Evolutionary conservation across 1,140 invertebrate genomes (phyloP).

Genomic region (Drosophila tani): DNA sequence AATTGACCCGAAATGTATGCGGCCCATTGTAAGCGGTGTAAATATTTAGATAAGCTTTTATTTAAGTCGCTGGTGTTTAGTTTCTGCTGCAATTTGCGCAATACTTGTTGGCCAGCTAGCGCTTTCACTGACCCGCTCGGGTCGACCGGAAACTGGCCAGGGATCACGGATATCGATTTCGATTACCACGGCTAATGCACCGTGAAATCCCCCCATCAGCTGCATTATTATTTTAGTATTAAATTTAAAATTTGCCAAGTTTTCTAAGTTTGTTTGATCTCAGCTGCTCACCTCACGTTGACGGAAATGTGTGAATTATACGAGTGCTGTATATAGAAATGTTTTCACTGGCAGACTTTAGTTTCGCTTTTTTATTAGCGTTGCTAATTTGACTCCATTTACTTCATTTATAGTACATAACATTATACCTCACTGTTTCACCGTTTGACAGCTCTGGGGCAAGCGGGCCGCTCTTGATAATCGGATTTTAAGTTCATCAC

Average conservation of each 20-base stretch:
- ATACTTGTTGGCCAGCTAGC: conserved; percentile 38
- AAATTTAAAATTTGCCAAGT: conserved; percentile 11
- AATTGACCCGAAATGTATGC: conserved; percentile 60
- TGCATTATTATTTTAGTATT: conserved; percentile 16
- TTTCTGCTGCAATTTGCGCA: conserved; percentile 62
- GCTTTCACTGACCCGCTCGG: conserved; percentile 59
- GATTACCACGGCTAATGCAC: conserved; percentile 47
- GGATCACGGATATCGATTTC: conserved; percentile 16
- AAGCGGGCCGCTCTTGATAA: conserved; percentile 51
- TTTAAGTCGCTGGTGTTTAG: conserved; percentile 18
- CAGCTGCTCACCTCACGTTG: conserved; percentile 56
- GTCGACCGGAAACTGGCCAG: conserved; percentile 18
- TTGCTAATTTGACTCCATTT: conserved; percentile 23
- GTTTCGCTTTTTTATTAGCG: conserved; percentile 56
- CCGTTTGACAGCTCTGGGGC: conserved; percentile 1
- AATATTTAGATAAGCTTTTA: conserved; percentile 61
- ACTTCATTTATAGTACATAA: conserved; percentile 8
- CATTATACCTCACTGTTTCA: background rate
- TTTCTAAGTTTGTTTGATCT: conserved; percentile 56
- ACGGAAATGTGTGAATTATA: conserved; percentile 76
- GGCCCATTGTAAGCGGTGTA: conserved; percentile 39
- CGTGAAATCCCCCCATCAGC: background rate
- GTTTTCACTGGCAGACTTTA: conserved; percentile 57
- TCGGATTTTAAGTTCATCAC: conserved; percentile 61
- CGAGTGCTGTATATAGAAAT: conserved; percentile 31